phyloP scores from a whole-genome alignment of 2,888 invertebrate genomes.

The Cephus rjabovi region DNA sequence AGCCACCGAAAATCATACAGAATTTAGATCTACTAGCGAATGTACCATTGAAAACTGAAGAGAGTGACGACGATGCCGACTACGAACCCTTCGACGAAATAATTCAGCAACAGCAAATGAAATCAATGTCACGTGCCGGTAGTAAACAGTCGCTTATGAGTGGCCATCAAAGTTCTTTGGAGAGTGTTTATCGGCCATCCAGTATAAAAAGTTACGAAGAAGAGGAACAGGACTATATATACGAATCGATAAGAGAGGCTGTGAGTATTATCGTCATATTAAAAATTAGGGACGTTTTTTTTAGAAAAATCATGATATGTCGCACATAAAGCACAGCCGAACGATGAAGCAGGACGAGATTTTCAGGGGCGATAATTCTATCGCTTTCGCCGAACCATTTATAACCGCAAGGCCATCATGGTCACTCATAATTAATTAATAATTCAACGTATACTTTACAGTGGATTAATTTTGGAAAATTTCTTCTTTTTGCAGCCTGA shows the following conservation, averaged over 20 bases:
- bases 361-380: no score
- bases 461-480: neutral
- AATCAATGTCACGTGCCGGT: constrained; percentile 24
- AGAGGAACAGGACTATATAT: constrained; percentile 56
- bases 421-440: neutral
- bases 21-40: constrained; percentile 59
- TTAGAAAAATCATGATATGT: neutral
- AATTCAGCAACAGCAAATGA: constrained; percentile 45
- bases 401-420: neutral
- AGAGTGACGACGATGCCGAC: constrained; percentile 53
- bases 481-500: constrained; percentile 42
- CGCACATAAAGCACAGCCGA: neutral
- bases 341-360: neutral
- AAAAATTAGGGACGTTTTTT: neutral
- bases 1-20: constrained; percentile 28
- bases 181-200: constrained; percentile 54
- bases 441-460: neutral
- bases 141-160: constrained; percentile 51
- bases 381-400: no score
- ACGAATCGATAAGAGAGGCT: constrained; percentile 58
- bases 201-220: constrained; percentile 48
- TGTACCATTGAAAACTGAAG: constrained; percentile 51
- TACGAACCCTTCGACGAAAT: constrained; percentile 57
- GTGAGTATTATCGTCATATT: constrained; percentile 35
- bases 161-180: constrained; percentile 47